Evolutionary conservation across 2,113 vertebrate genomes (phyloP).

Genomic region (Cromileptes altivelis): DNA sequence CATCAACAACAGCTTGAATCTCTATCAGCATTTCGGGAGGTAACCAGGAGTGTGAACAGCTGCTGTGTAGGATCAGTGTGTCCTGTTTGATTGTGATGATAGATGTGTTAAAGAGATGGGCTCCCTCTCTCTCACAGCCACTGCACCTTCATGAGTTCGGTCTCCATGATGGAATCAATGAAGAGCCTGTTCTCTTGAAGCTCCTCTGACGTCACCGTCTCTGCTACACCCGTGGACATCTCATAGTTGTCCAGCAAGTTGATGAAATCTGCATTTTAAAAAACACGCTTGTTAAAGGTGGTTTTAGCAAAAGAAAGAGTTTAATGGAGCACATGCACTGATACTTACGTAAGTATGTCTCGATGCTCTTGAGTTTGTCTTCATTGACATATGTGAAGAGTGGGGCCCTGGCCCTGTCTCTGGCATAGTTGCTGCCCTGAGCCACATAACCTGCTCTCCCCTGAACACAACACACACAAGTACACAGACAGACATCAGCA

Average conservation of each 20-base stretch:
- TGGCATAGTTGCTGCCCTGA: slow-evolving; percentile 79
- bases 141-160: slow-evolving; percentile 88
- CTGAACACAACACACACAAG: slow-evolving; percentile 63
- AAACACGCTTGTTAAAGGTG: neutral
- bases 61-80: neutral
- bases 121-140: neutral
- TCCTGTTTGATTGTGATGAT: neutral
- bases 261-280: slow-evolving; percentile 84
- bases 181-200: slow-evolving; percentile 84
- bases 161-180: slow-evolving; percentile 86
- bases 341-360: slow-evolving; percentile 85
- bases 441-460: slow-evolving; percentile 84
- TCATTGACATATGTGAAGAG: slow-evolving; percentile 86
- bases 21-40: neutral
- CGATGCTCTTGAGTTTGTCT: slow-evolving; percentile 80
- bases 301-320: neutral
- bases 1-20: neutral
- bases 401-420: slow-evolving; percentile 79
- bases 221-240: slow-evolving; percentile 82
- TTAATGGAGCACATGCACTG: rapidly evolving
- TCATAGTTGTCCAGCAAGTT: slow-evolving; percentile 89
- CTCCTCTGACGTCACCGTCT: slow-evolving; percentile 86
- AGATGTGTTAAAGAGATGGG: neutral
- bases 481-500: neutral
- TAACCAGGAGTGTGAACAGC: slow-evolving; percentile 15